Conservation (phyloP, 35 echinoderm and acorn worm species). For the Lytechinus variegatus region DNA sequence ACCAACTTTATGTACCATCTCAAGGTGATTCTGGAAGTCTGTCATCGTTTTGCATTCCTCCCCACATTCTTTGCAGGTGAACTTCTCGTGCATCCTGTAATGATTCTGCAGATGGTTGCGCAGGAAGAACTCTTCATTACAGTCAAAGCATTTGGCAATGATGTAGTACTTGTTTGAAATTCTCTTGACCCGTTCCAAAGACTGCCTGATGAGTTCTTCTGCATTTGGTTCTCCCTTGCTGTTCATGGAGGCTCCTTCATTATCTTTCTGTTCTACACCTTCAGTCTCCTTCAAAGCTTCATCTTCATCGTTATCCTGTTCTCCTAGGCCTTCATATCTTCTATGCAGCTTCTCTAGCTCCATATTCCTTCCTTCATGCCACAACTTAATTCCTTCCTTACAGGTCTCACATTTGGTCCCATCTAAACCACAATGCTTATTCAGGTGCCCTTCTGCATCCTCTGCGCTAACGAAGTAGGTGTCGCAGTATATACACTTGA, state of each 20-base stretch:
- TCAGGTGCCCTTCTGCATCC: neutral
- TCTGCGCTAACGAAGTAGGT: neutral
- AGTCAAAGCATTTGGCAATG: conserved; percentile 15
- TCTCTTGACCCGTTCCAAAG: neutral
- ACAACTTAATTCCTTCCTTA: neutral
- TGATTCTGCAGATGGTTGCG: neutral
- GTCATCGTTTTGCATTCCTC: conserved; percentile 9
- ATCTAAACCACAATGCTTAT: neutral
- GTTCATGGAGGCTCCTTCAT: neutral
- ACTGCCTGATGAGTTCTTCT: neutral
- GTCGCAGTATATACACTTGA: neutral
- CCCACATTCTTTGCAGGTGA: neutral
- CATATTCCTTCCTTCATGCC: conserved; percentile 10
- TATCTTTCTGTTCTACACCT: neutral
- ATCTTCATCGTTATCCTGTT: neutral
- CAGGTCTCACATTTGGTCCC: neutral
- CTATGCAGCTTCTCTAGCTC: neutral
- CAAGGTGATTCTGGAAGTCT: neutral
- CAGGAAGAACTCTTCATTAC: neutral
- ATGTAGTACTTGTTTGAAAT: neutral
- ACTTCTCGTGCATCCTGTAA: neutral
- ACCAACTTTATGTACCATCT: neutral
- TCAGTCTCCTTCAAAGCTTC: neutral
- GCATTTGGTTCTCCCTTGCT: neutral
- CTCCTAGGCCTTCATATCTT: neutral